These are phyloP conservation scores for Microplitis manilae DNA, from an alignment of 2,888 invertebrate species.

Conservation along the genomic window DNA sequence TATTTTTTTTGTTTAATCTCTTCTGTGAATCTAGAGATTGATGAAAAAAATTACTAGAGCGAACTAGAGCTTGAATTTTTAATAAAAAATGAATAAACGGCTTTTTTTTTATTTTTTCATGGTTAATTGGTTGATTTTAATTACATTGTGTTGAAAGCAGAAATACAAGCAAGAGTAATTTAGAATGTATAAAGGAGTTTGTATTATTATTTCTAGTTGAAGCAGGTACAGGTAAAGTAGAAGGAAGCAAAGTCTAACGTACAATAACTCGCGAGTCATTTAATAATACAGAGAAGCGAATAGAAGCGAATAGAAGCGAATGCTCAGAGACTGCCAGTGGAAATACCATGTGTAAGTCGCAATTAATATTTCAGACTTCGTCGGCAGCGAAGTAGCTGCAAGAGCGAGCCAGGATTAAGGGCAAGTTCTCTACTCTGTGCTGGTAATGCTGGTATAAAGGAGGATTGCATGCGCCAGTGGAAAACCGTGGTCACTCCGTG, in stretches of 20 bases:
- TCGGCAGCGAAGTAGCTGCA: conserved; percentile 49
- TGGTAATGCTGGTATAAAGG: conserved; percentile 20
- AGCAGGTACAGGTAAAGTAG: neutral
- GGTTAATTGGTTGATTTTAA: too few relatives aligned
- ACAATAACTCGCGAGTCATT: conserved; percentile 56
- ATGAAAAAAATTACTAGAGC: too few relatives aligned
- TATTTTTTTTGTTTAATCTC: too few relatives aligned
- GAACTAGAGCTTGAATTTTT: too few relatives aligned
- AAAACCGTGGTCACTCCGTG: conserved; percentile 51
- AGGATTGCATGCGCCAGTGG: conserved; percentile 55
- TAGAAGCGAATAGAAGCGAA: conserved; percentile 52
- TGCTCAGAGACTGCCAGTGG: conserved; percentile 55
- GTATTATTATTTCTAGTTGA: neutral
- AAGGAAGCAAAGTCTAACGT: conserved; percentile 36
- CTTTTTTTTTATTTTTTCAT: too few relatives aligned
- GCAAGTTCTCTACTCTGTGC: conserved; percentile 4
- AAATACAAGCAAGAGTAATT: neutral
- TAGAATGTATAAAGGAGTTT: neutral
- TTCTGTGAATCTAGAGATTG: too few relatives aligned
- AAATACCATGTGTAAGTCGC: conserved; percentile 64
- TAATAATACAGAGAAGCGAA: conserved; percentile 65
- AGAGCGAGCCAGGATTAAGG: conserved; percentile 44
- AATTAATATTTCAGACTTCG: conserved; percentile 65
- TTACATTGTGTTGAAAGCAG: too few relatives aligned
- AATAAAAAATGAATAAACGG: too few relatives aligned